Evolutionary conservation across 2,888 invertebrate genomes (phyloP).

Genomic region (Aporophyla nigra): DNA sequence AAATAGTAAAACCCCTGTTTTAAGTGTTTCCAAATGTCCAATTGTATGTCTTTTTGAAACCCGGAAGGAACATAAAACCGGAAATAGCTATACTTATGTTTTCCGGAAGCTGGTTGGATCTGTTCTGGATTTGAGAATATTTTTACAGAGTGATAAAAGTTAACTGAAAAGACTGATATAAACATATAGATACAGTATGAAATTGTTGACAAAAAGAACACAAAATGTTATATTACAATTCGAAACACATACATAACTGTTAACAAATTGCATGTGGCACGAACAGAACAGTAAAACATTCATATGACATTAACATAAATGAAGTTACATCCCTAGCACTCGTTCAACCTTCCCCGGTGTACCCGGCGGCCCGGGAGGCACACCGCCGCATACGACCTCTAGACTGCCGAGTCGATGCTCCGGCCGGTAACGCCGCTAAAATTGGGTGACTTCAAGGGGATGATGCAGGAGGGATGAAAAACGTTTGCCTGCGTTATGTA

Average conservation of each 20-base stretch:
- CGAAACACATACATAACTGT: too few relatives aligned
- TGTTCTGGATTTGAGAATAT: neutral
- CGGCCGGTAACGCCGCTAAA: slow-evolving; percentile 33
- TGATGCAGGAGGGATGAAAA: slow-evolving; percentile 25
- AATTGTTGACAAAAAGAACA: neutral
- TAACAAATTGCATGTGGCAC: slow-evolving; percentile 9
- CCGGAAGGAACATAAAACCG: slow-evolving; percentile 20
- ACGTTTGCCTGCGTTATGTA: slow-evolving; percentile 19
- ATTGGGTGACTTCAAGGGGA: slow-evolving; percentile 59
- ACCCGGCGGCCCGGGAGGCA: slow-evolving; percentile 34
- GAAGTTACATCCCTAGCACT: slow-evolving; percentile 31
- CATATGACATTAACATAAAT: slow-evolving; percentile 16
- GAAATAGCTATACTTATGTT: neutral
- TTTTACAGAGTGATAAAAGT: neutral
- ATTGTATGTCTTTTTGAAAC: neutral
- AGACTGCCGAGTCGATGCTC: slow-evolving; percentile 65
- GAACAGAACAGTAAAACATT: slow-evolving; percentile 22
- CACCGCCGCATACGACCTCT: slow-evolving; percentile 59
- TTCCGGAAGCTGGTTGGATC: neutral
- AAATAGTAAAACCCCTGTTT: neutral
- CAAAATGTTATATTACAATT: neutral
- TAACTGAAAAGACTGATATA: neutral
- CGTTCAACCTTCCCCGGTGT: slow-evolving; percentile 46
- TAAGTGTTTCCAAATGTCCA: neutral
- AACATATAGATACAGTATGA: neutral